Percentiles rank a stretch among this genome's conserved stretches.
Evolutionary conservation across 2,113 vertebrate genomes (phyloP).

Genomic region (Jacana jacana): DNA sequence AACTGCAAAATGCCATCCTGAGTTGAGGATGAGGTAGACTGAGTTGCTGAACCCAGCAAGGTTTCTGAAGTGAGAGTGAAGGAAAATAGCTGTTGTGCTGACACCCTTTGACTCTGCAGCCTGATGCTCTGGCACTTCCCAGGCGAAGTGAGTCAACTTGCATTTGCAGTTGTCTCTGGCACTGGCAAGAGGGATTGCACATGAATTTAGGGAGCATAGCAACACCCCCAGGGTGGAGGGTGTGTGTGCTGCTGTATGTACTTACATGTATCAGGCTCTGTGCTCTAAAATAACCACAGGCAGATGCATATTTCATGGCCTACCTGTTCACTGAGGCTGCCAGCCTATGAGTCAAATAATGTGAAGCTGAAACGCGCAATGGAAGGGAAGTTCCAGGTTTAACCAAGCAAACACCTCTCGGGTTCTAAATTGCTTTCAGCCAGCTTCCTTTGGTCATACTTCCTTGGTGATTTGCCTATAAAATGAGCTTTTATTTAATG

Average conservation of each 20-base stretch:
- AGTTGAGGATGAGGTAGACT: not conserved
- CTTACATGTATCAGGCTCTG: not conserved
- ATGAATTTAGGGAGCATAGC: not conserved
- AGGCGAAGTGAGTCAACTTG: not conserved
- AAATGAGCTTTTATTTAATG: constrained; percentile 49
- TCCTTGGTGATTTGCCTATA: constrained; percentile 50
- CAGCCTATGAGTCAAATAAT: constrained; percentile 18
- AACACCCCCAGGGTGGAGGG: not conserved
- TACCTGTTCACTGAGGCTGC: constrained; percentile 8
- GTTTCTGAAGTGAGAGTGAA: not conserved
- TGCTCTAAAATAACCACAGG: not conserved
- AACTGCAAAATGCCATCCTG: not conserved
- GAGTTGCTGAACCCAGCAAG: not conserved
- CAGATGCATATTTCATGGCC: not conserved
- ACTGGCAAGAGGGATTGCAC: not conserved
- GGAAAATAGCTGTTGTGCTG: not conserved
- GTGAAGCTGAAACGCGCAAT: not conserved
- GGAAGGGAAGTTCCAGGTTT: constrained; percentile 28
- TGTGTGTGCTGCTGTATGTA: not conserved
- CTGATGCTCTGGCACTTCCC: not conserved
- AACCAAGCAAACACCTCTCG: constrained; percentile 17
- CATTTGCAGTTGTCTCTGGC: not conserved
- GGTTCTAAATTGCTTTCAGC: constrained; percentile 29
- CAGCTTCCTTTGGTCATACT: constrained; percentile 25
- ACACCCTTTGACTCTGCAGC: not conserved